Evolutionary conservation across 2,888 invertebrate species (phyloP).

Genomic region (Mesorhabditis spiculigera): DNA sequence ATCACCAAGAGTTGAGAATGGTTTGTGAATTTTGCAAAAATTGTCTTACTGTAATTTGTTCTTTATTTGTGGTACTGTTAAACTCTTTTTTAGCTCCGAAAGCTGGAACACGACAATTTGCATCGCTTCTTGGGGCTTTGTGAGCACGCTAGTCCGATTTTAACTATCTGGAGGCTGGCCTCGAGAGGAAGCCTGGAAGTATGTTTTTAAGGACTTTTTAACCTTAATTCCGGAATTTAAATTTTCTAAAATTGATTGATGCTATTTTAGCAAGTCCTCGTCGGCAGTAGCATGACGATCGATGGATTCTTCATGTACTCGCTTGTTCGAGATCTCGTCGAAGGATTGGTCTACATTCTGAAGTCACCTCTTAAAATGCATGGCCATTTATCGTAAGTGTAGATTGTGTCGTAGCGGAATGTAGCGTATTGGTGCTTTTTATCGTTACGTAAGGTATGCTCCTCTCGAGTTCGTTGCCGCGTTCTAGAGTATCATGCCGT

Average conservation of each 20-base stretch:
- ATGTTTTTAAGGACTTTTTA: too few species aligned
- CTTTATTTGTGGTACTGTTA: background rate
- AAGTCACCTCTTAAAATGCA: background rate
- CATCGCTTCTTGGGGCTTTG: background rate
- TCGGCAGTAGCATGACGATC: constrained; percentile 18
- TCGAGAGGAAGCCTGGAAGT: background rate
- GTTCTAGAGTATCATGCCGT: too few species aligned
- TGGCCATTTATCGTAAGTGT: background rate
- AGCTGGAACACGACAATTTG: background rate
- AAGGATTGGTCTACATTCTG: constrained; percentile 19
- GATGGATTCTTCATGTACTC: constrained; percentile 54
- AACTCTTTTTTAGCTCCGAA: background rate
- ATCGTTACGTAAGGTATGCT: too few species aligned
- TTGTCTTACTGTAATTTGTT: background rate
- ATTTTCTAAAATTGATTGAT: too few species aligned
- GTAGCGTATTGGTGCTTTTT: too few species aligned
- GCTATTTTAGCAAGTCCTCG: background rate
- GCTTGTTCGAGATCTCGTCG: constrained; percentile 43
- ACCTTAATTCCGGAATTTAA: too few species aligned
- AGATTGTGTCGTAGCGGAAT: background rate
- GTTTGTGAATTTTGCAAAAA: background rate
- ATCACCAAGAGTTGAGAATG: background rate
- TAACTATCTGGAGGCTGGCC: background rate
- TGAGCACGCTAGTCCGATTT: background rate
- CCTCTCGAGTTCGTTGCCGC: too few species aligned